Evolutionary conservation across 2,888 invertebrate species (phyloP).

Genomic region (Nezara viridula): DNA sequence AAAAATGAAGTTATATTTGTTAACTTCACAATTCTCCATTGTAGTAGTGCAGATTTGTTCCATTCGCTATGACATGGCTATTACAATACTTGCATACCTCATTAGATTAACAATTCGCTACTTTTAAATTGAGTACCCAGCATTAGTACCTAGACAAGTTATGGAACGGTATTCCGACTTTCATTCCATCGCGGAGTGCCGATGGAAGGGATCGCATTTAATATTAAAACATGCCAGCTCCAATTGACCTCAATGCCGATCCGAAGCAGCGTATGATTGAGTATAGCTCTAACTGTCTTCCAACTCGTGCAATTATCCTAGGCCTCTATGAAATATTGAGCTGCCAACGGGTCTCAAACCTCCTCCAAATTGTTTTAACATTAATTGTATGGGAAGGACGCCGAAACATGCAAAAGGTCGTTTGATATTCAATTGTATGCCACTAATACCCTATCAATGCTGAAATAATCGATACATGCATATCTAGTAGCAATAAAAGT

Average conservation of each 20-base stretch:
- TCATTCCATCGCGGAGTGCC: not conserved
- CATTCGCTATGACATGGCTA: too few species aligned
- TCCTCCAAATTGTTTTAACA: not conserved
- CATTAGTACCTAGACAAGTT: too few species aligned
- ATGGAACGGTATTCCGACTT: not conserved
- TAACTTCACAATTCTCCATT: too few species aligned
- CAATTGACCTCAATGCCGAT: not conserved
- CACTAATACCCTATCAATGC: not conserved
- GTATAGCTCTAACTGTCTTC: not conserved
- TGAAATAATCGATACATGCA: too few species aligned
- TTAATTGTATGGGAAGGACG: not conserved
- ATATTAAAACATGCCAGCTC: not conserved
- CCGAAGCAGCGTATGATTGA: slow-evolving; percentile 23
- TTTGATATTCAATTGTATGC: not conserved
- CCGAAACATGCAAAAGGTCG: not conserved
- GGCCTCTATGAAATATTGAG: not conserved
- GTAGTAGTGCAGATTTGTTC: too few species aligned
- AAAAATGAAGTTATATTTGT: too few species aligned
- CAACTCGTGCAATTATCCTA: not conserved
- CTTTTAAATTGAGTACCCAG: too few species aligned
- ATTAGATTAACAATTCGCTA: too few species aligned
- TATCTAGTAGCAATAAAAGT: too few species aligned
- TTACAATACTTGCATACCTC: too few species aligned
- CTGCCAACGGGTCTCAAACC: not conserved
- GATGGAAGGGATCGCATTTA: not conserved